Base-by-base conservation (phyloP, 2,888 invertebrate species). In the Dryocosmus kuriphilus region DNA sequence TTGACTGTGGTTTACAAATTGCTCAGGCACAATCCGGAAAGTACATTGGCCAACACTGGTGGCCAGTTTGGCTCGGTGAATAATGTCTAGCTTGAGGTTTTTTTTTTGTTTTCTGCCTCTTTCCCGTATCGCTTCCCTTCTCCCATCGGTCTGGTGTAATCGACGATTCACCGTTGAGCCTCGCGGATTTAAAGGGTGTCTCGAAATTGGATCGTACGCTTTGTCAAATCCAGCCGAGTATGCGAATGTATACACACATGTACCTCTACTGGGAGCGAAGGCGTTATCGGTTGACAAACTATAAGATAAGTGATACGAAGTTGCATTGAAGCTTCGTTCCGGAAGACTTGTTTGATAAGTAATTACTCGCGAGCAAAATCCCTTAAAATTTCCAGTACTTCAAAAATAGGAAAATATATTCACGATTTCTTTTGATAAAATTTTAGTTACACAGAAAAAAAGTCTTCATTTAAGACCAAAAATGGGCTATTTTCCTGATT, bases 141-240 rank as follows among this genome's bases (percentile, higher is more conserved):
- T 74, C 73, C 74, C 65, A 63, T 63, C 57, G 65, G 74, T 77
- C 63, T 77, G 74, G 62, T 77, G 74, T 77, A 77, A 77, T 77
- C 74, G 77, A 57, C 74, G 74, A 74, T 74, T 74, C 63, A 74
- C 74, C 65, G 74, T 65, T 74, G 63, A 74, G 63, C 77, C 61
- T 30, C 55, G 77, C 57, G 65, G 74, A 77, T 77, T 77, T 74
- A 74, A 57, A 55, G 46, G 73, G 61, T 77, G 74, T 57, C 62
- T 67, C 41, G 77, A 77, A 77, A 77, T 74, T 77, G 74, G 74
- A 77, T 77, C 74, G 62, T 62, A 74, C 63, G 74, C 63, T 55
- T 77, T 74, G 74, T 74, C 74, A 74, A 77, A 75, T 51, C 63
- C 75, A 75, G 63, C 46, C 30, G 65, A 67, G 46, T 71, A 51